phyloP scores from a whole-genome alignment of 2,888 invertebrate genomes.

The Pristionchus fissidentatus region DNA sequence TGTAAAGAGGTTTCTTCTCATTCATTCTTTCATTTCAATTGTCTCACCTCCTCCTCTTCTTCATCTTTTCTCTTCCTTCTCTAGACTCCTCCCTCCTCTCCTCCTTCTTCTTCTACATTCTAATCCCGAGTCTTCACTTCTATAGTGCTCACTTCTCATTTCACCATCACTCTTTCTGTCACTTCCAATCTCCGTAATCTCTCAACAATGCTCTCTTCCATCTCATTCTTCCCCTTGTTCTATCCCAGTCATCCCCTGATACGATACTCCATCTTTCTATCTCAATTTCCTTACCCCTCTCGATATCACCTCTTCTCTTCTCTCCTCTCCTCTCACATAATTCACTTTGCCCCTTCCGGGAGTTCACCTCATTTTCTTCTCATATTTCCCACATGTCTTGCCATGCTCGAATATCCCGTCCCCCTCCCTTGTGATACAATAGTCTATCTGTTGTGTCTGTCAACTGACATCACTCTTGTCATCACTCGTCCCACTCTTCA shows the following conservation, averaged over 20 bases:
- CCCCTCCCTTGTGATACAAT: too few relatives aligned
- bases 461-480: too few relatives aligned
- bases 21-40: neutral
- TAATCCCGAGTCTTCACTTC: neutral
- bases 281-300: neutral
- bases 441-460: too few relatives aligned
- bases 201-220: constrained; percentile 21
- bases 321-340: constrained; percentile 29
- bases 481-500: neutral
- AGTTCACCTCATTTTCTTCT: constrained; percentile 14
- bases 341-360: constrained; percentile 24
- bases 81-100: constrained; percentile 9
- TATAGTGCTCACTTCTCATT: constrained; percentile 18
- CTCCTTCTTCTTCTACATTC: neutral
- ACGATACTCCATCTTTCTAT: neutral
- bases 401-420: too few relatives aligned
- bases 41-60: neutral
- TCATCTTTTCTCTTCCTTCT: neutral
- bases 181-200: too few relatives aligned
- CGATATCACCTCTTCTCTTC: constrained; percentile 13
- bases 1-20: neutral
- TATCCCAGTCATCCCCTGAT: neutral
- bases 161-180: neutral
- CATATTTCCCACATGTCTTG: constrained; percentile 14
- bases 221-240: neutral